Evolutionary conservation across 2,113 vertebrate species (phyloP).

Genomic region (Nycticryphes semicollaris): DNA sequence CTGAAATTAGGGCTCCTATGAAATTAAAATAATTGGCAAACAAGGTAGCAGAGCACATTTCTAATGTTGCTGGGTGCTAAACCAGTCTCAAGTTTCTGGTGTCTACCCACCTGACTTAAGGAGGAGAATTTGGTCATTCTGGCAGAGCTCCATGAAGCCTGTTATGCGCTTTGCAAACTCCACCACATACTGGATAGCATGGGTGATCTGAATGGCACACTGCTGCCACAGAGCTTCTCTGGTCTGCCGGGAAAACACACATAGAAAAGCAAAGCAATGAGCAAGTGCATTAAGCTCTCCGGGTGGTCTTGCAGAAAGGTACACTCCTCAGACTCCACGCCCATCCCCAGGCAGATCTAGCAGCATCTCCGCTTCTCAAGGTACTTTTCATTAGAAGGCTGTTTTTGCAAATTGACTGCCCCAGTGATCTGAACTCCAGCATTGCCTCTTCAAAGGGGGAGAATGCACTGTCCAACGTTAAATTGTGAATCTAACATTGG

Average conservation of each 20-base stretch:
- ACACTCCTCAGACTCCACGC: not conserved
- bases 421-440: not conserved
- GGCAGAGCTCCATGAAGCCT: conserved; percentile 99
- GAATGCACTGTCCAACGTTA: not conserved
- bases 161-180: conserved; percentile 99
- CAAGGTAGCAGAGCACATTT: not conserved
- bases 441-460: not conserved
- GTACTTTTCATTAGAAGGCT: not conserved
- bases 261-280: not conserved
- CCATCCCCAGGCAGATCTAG: not conserved
- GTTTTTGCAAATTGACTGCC: not conserved
- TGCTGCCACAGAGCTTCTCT: conserved; percentile 98
- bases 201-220: conserved; percentile 98
- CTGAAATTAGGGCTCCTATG: not conserved
- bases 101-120: conserved; percentile 93
- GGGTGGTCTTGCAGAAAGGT: not conserved
- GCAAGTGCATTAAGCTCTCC: not conserved
- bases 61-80: not conserved
- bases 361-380: not conserved
- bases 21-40: conserved; percentile 8
- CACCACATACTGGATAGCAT: conserved; percentile 98
- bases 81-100: not conserved
- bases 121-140: conserved; percentile 98
- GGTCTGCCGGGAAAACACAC: conserved; percentile 76
- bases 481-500: not conserved